Base-by-base conservation (phyloP, 2,888 invertebrate genomes). In the Caenorhabditis sp. region DNA sequence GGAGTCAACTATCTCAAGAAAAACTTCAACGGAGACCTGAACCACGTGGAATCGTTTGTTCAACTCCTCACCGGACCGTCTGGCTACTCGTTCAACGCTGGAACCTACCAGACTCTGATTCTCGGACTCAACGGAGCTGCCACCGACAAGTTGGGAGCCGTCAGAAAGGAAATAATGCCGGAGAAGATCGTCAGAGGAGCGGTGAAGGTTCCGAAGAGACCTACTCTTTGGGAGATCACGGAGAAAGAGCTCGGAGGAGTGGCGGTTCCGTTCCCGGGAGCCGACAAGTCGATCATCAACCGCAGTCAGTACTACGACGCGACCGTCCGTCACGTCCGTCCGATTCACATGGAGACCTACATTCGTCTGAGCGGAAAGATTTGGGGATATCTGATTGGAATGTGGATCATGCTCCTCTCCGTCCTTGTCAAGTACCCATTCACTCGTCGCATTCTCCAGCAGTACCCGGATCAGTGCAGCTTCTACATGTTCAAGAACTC, bases 101-200 rank as follows among this genome's bases (percentile, higher is more conserved):
- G 94, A 13, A 97, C 97, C 0, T 96, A 95, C 93, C 93, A 94
- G 89, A 95, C 96, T 0, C 92, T 94, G 0, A 92, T 97, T 4
- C 91, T 95, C 89, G 93, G 94, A 0, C 86, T 96, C 11, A 68
- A 79, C 56, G 75, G 83, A 30, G 82, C 83, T 11, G 81, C 78
- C 20, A 83, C 78, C 11, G 88, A 88, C 66, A 78, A 81, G 15
- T 76, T 88, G 9, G 88, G 88, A 35, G 81, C 77, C 24, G 55
- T 81, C 11, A 66, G 87, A 50, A 82, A 80, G 48, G 75, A 78
- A 45, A 84, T 87, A 46, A 87, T 87, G 87, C 87, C 87, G 1
- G 84, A 82, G 55, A 79, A 75, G 48, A 71, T 81, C 46, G 74
- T 75, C 26, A 48, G 55, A 41, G 76, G 78, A 58, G 48, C 78